phyloP scores from a whole-genome alignment of 2,797 vertebrate species.

The Leucoraja ocellata region DNA sequence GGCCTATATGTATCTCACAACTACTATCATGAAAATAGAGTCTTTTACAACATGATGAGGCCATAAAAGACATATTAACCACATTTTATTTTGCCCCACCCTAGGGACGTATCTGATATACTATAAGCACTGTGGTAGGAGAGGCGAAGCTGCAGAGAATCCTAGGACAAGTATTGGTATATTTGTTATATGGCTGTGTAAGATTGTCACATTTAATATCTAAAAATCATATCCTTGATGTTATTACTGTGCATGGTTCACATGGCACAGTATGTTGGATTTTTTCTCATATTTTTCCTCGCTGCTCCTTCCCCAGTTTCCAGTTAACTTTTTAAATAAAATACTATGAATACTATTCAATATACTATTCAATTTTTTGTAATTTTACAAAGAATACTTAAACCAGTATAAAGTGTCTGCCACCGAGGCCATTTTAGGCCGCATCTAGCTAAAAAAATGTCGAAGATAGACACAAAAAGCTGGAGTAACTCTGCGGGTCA shows the following conservation, averaged over 20 bases:
- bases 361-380: neutral
- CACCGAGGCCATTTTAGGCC: neutral
- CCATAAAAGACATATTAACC: neutral
- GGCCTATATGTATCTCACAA: neutral
- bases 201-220: neutral
- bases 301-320: neutral
- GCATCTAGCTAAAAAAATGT: neutral
- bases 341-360: neutral
- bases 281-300: neutral
- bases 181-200: neutral
- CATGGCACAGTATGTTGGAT: neutral
- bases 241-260: conserved; percentile 2
- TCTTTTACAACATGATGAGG: neutral
- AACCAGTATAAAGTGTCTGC: neutral
- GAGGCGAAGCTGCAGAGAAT: neutral
- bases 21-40: neutral
- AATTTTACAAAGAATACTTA: neutral
- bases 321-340: neutral
- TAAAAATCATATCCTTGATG: neutral
- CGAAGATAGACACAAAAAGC: too few relatives aligned
- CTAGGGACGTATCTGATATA: too few relatives aligned
- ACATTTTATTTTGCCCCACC: neutral
- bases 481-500: too few relatives aligned
- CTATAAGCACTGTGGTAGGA: neutral
- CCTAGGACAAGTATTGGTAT: neutral